Evolutionary conservation across 2,888 invertebrate genomes (phyloP).

Genomic region (Trachelus troglodyta): DNA sequence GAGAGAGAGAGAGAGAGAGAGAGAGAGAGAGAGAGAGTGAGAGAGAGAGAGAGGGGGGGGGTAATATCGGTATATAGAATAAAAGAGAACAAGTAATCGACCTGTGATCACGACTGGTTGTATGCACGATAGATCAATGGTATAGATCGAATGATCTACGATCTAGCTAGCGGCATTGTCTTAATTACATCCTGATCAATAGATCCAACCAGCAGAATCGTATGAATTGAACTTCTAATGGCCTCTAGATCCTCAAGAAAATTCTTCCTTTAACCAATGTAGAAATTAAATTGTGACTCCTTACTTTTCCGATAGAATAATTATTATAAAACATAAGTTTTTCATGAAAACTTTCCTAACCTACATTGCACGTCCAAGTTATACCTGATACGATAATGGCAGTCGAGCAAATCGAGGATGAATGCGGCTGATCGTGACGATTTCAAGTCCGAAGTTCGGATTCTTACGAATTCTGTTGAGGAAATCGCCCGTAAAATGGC

Average conservation of each 20-base stretch:
- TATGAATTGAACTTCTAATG: neutral
- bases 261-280: neutral
- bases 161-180: constrained; percentile 27
- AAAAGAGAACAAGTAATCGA: constrained; percentile 15
- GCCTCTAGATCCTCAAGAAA: no score
- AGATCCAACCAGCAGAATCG: constrained; percentile 17
- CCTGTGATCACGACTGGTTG: constrained; percentile 9
- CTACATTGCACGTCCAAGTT: constrained; percentile 16
- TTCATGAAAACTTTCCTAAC: neutral
- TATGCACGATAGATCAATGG: neutral
- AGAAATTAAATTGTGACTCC: no score
- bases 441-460: constrained; percentile 33
- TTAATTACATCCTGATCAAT: constrained; percentile 31
- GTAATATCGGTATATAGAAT: neutral
- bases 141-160: neutral
- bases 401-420: constrained; percentile 42
- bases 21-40: constrained; percentile 8
- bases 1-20: constrained; percentile 3
- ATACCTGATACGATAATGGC: constrained; percentile 30
- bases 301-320: neutral
- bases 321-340: neutral
- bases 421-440: constrained; percentile 37
- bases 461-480: constrained; percentile 25
- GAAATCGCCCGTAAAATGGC: constrained; percentile 18
- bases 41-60: no score